Conservation (phyloP, 2,888 invertebrate genomes). For the Ecdyonurus torrentis region DNA sequence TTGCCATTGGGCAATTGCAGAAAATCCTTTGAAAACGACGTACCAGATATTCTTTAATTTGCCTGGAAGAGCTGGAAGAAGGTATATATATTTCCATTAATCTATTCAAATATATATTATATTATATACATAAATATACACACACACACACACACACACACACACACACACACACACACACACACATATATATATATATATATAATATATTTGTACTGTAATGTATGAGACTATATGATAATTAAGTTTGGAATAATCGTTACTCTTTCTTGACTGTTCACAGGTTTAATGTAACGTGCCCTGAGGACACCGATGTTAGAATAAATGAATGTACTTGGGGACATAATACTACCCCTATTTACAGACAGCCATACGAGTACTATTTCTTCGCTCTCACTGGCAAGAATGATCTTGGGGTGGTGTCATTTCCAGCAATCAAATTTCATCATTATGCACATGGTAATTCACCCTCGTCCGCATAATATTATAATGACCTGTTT, state of each 20-base stretch:
- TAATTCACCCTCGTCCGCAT: constrained; percentile 22
- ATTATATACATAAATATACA: no score
- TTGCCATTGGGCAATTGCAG: constrained; percentile 52
- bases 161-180: no score
- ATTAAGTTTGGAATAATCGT: no score
- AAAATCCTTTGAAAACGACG: constrained; percentile 36
- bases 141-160: no score
- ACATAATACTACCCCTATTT: constrained; percentile 31
- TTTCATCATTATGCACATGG: constrained; percentile 40
- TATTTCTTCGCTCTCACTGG: constrained; percentile 43
- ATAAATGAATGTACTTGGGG: constrained; percentile 32
- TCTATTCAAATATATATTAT: background rate
- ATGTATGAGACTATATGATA: no score
- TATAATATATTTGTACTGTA: no score
- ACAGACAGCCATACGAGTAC: constrained; percentile 31
- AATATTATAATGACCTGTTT: no score
- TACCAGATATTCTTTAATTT: constrained; percentile 33
- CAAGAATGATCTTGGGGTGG: constrained; percentile 41
- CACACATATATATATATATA: no score
- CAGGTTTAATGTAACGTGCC: constrained; percentile 17
- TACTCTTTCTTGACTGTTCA: no score
- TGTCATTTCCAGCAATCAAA: constrained; percentile 28
- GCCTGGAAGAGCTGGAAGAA: constrained; percentile 25
- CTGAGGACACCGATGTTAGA: constrained; percentile 18
- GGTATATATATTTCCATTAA: constrained; percentile 17